Base-by-base conservation (phyloP, 2,797 vertebrate genomes). In the Pantherophis vulpinus region DNA sequence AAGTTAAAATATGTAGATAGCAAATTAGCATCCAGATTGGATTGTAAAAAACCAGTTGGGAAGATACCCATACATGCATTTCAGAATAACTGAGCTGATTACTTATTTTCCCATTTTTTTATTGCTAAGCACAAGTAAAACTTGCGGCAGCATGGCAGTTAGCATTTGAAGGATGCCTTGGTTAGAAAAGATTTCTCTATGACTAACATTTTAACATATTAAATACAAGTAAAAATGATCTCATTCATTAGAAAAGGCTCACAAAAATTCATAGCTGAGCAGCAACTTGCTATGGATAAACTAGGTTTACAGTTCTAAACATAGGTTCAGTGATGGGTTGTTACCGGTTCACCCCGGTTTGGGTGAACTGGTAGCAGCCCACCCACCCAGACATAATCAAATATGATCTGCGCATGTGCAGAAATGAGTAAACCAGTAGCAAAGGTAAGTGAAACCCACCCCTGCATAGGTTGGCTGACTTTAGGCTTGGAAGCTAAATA, bases 61-160 rank as follows among this genome's bases (percentile, higher is more conserved):
- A 93, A 94, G 16, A 95, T 94, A 95, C 94, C 93, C 95, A 91
- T 95, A 87, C 61, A 66, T 16, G 90, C 54, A 94, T 91, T 94
- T 94, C 90, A 95, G 74, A 55, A 94, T 91, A 92, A 91, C 91
- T 92, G 94, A 92, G 94, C 92, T 87, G 32, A 95, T 47, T 7
- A 51, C 54, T 58, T 95, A 97, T 96, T 96, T 96, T 92, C 79
- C 95, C 87, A 94, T 96, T 96, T 95, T 95, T 95, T 95, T 95
- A 10, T 94, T 96, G 95, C 94, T 79, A 94, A 95, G 94, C 66
- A 86, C 93, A 42, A 79, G 74, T 42, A 79, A 79, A 79, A 79
- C 9, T 42, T 79, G 42, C 4, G 9, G 3, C 18, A 79, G 20
- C 8, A 23, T 42, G 37, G 37, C 70, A 79, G 18, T 23, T 42